Evolutionary conservation across 2,888 invertebrate species (phyloP), one percentile per base, ranked within the genome.

Genomic region (Metalampra italica): DNA sequence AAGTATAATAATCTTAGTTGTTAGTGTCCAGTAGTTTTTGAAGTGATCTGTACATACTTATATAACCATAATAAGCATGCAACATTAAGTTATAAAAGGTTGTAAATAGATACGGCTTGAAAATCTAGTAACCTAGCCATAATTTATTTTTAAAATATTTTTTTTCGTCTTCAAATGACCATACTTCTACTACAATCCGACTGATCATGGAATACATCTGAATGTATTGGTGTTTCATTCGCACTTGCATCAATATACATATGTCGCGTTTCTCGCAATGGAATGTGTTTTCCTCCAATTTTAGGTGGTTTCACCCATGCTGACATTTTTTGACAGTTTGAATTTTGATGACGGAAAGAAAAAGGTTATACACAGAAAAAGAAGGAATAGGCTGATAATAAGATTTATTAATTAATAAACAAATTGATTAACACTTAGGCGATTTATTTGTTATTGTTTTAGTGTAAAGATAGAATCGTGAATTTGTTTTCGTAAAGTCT

Each of bases 271-370:
- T 29, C 30, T 43, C 12, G 15, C 9, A 9, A 1, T 29, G 7
- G 11, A 47, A 42, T 22, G 12, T 32, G n/a, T n/a, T 11, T 44
- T 13, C 36, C 38, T 12, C 42, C 29, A 39, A 43, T 11, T 43
- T 47, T 38, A 12, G 30, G 9, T 14, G 38, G 29, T 47, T 44
- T 46, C 53, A 64, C 66, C 68, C 81, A 79, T 81, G 81, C 82
- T 84, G 84, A 80, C 82, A 52, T 46, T 83, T 32, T 71, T 71
- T 85, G 86, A 84, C 85, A 83, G 82, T 87, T 87, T 82, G 78
- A 83, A 83, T 83, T 82, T 86, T 87, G 87, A 88, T 88, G 87
- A 88, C 87, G 84, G 88, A 85, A 85, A 87, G 86, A 80, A 85
- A 84, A 86, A 89, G 88, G 88, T 88, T 88, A 87, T 78, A 82